These are phyloP conservation scores for Pocota personata DNA, from an alignment of 2,888 invertebrate genomes.

Conservation along the genomic window DNA sequence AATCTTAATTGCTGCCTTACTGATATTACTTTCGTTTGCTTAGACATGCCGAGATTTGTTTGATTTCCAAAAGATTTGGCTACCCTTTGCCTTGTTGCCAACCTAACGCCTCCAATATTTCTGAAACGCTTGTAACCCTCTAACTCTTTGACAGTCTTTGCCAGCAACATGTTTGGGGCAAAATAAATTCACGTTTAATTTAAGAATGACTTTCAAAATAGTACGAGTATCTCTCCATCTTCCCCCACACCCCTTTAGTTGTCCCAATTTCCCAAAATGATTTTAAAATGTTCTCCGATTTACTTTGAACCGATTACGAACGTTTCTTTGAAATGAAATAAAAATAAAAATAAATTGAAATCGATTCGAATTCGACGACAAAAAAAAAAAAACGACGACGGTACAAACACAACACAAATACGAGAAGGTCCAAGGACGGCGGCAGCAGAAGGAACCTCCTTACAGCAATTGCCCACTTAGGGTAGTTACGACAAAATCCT, in stretches of 20 bases:
- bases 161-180: not conserved
- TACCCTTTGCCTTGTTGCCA: no score
- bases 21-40: no score
- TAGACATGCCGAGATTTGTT: no score
- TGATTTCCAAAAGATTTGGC: no score
- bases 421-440: not conserved
- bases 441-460: slow-evolving; percentile 31
- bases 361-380: slow-evolving; percentile 52
- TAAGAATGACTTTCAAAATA: not conserved
- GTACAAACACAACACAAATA: not conserved
- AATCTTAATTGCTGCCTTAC: no score
- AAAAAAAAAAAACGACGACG: slow-evolving; percentile 21
- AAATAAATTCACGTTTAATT: slow-evolving; percentile 23
- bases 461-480: slow-evolving; percentile 69
- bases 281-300: slow-evolving; percentile 32
- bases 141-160: not conserved
- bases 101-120: no score
- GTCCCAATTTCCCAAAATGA: slow-evolving; percentile 44
- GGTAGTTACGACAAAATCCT: slow-evolving; percentile 69
- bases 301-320: slow-evolving; percentile 46
- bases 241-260: not conserved
- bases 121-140: no score
- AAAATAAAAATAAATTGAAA: slow-evolving; percentile 71
- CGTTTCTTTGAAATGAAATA: slow-evolving; percentile 59
- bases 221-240: not conserved